Conservation (phyloP, 2,113 vertebrate genomes). For the Ardeotis arabs region DNA sequence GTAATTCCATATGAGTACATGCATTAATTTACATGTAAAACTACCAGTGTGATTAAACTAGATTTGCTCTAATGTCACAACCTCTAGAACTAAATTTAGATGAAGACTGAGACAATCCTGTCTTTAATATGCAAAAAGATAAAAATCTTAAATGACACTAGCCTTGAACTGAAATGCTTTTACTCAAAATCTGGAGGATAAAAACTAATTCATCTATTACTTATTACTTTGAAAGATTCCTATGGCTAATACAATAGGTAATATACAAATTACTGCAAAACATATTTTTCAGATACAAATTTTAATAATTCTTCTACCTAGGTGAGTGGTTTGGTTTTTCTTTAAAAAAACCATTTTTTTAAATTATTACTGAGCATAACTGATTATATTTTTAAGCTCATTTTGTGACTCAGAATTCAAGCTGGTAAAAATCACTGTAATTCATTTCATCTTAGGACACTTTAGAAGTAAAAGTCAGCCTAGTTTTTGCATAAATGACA, state of each 20-base stretch:
- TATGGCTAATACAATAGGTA: not conserved
- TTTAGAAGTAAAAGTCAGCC: not conserved
- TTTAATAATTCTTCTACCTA: not conserved
- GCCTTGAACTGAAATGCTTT: not conserved
- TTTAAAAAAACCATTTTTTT: not conserved
- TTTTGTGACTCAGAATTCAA: not conserved
- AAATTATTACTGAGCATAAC: not conserved
- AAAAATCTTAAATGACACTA: not conserved
- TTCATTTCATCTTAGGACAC: not conserved
- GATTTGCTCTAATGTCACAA: conserved; percentile 10
- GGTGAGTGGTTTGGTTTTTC: fast-evolving
- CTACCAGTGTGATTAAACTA: not conserved
- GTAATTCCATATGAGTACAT: conserved; percentile 26
- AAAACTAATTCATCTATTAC: not conserved
- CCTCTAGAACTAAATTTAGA: conserved; percentile 21
- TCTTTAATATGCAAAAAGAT: not conserved
- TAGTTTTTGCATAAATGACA: not conserved
- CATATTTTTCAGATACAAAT: not conserved
- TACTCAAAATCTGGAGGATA: not conserved
- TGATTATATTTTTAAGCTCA: not conserved
- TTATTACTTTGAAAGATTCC: not conserved
- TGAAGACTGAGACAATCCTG: not conserved
- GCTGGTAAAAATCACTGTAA: not conserved
- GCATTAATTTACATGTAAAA: conserved; percentile 55
- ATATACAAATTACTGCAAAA: not conserved